Base-by-base conservation (phyloP, 2,113 vertebrate genomes). In the Spilogale gracilis region DNA sequence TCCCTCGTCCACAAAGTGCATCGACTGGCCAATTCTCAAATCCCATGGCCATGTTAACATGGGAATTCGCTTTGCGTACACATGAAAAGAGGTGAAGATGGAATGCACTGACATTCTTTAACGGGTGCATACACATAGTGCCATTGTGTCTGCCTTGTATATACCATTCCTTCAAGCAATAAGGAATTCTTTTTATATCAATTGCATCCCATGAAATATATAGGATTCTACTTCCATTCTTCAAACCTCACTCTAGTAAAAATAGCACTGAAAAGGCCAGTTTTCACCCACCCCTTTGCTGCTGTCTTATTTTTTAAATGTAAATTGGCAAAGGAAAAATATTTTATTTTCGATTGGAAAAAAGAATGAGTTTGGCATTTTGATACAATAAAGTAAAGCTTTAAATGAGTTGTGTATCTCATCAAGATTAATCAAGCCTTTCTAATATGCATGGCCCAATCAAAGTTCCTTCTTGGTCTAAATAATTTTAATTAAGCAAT, bases 401-500 rank as follows among this genome's bases (percentile, higher is more conserved):
- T 96, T 93, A 54, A 32, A 96, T 89, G 71, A 92, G 48, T 27
- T 97, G 60, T 80, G 25, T 76, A 98, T 91, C 95, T 98, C 94
- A 97, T 87, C 92, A 87, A 97, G 91, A 97, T 98, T 97, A 98
- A 98, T 98, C 94, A 95, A 97, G 81, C 96, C 87, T 93, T 97
- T 98, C 95, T 89, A 98, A 92, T 98, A 98, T 98, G 96, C 14
- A n/a, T 95, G 94, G 97, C 81, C 95, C 97, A 98, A 98, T 98
- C 98, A 98, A 91, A 98, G 80, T 96, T 94, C 45, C 88, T 98
- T 93, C 97, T 98, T 98, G 96, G 96, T 98, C 98, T 98, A 98
- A 98, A 98, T 98, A 98, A 98, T 98, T 98, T 99, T 99, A 99
- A 99, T 99, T 99, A 98, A 99, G 98, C 97, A 98, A 98, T 98